Conservation (phyloP, 1,140 invertebrate species). For the Cherax quadricarinatus region DNA sequence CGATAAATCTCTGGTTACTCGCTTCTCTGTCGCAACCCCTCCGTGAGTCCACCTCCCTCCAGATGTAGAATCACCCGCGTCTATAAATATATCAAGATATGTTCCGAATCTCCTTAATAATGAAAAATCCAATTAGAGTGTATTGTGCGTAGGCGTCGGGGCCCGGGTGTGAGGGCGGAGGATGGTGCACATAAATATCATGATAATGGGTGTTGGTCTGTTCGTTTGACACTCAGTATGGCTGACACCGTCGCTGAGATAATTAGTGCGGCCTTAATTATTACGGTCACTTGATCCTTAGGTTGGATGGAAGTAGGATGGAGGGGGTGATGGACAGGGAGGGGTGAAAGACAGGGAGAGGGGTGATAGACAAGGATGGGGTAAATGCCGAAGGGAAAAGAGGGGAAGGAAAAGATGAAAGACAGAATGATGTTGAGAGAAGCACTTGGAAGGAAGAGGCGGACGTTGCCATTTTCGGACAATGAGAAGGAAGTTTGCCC, state of each 20-base stretch:
- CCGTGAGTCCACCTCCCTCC: neutral
- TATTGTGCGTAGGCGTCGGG: conserved; percentile 30
- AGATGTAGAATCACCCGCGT: conserved; percentile 25
- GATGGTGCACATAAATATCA: conserved; percentile 20
- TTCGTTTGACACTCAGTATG: conserved; percentile 19
- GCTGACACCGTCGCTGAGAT: conserved; percentile 21
- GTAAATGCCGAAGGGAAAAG: neutral
- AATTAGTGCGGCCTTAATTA: conserved; percentile 40
- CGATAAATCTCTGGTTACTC: conserved; percentile 32
- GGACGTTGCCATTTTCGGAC: neutral
- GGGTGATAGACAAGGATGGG: neutral
- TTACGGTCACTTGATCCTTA: conserved; percentile 44
- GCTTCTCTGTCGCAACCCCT: conserved; percentile 31
- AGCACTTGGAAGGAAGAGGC: neutral
- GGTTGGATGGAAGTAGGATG: neutral
- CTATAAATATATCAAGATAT: conserved; percentile 42
- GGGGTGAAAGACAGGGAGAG: neutral
- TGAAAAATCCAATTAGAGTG: conserved; percentile 46
- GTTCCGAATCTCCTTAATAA: conserved; percentile 50
- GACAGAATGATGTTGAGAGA: neutral
- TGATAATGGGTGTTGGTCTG: conserved; percentile 27
- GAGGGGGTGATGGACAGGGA: neutral
- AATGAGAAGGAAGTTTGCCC: neutral
- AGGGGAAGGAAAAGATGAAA: neutral
- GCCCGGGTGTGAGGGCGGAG: neutral